phyloP scores from a whole-genome alignment of 2,113 vertebrate species.

The Xerus inauris region DNA sequence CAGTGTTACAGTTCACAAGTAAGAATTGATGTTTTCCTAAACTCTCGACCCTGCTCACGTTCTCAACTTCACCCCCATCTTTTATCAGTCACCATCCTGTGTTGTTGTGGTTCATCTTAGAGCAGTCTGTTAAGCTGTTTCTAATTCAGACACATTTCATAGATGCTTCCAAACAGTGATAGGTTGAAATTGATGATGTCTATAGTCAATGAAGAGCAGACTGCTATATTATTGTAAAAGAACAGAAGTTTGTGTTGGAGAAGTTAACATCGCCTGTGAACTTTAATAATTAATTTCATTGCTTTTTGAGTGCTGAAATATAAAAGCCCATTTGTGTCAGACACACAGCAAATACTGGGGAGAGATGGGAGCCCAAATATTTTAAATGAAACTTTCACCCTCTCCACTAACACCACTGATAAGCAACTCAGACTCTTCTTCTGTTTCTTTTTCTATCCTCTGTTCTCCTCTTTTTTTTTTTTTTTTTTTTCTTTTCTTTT shows the following conservation, averaged over 20 bases:
- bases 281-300: slow-evolving; percentile 64
- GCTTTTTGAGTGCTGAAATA: slow-evolving; percentile 63
- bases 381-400: slow-evolving; percentile 76
- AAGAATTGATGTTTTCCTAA: background rate
- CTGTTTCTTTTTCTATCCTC: slow-evolving; percentile 81
- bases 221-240: slow-evolving; percentile 40
- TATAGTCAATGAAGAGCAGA: slow-evolving; percentile 73
- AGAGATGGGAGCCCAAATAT: slow-evolving; percentile 72
- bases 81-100: slow-evolving; percentile 65
- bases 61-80: slow-evolving; percentile 64
- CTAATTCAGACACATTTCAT: slow-evolving; percentile 58
- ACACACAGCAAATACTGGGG: slow-evolving; percentile 75
- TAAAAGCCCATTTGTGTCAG: slow-evolving; percentile 63
- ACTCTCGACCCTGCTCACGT: slow-evolving; percentile 18
- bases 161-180: slow-evolving; percentile 43
- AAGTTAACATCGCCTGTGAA: slow-evolving; percentile 63
- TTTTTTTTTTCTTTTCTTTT: slow-evolving; percentile 42
- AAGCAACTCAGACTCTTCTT: slow-evolving; percentile 81
- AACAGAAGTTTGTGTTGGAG: slow-evolving; percentile 60
- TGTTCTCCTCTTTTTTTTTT: slow-evolving; percentile 70
- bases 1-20: slow-evolving; percentile 5
- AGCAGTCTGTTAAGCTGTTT: slow-evolving; percentile 60
- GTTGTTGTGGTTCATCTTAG: slow-evolving; percentile 69
- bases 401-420: slow-evolving; percentile 80
- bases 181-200: slow-evolving; percentile 62